Base-by-base conservation (phyloP, 2,113 vertebrate genomes). In the Parus major region DNA sequence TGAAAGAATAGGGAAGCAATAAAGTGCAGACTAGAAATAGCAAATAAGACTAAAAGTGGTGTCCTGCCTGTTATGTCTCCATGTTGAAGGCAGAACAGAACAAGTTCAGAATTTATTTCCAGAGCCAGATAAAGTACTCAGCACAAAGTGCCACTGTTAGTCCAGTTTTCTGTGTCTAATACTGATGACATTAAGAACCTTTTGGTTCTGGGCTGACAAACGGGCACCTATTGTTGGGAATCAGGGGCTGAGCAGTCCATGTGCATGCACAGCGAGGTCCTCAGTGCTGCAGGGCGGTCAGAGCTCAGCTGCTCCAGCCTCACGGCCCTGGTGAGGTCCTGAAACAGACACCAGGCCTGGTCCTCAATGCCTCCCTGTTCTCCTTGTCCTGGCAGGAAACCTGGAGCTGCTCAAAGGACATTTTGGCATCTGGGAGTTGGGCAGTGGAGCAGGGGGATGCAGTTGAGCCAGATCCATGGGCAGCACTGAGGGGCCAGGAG, bases 71-170 rank as follows among this genome's bases (percentile, higher is more conserved):
- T 75, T 64, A 75, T 90, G 83, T 93, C 92, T 75, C 82, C 77
- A 69, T 92, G 82, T 88, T 94, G 92, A 87, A 89, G 81, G 70
- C 73, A 93, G 92, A 93, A 90, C 18, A 96, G 88, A 97, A 96
- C 86, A 97, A 95, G 95, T 94, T 96, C 94, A 88, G 57, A 88
- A 93, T 97, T 94, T 96, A 92, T 97, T 97, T 96, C 81, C 88
- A 93, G 82, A 93, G 78, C 66, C 72, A 55, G 73, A 82, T 80
- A 80, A 85, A 77, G 29, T 25, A 28, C 88, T 75, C 10, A 50
- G 93, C 83, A 81, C 65, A 55, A 97, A 95, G 80, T 81, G 92
- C 89, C 95, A 52, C 35, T 90, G 92, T 83, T 97, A 97, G 97
- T 97, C 95, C 92, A 86, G 57, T 96, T 95, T 94, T 94, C 93